These are phyloP conservation scores for Hydractinia echinata DNA, from an alignment of 30 jellyfish, hydroid and myxozoan species.

Conservation along the genomic window DNA sequence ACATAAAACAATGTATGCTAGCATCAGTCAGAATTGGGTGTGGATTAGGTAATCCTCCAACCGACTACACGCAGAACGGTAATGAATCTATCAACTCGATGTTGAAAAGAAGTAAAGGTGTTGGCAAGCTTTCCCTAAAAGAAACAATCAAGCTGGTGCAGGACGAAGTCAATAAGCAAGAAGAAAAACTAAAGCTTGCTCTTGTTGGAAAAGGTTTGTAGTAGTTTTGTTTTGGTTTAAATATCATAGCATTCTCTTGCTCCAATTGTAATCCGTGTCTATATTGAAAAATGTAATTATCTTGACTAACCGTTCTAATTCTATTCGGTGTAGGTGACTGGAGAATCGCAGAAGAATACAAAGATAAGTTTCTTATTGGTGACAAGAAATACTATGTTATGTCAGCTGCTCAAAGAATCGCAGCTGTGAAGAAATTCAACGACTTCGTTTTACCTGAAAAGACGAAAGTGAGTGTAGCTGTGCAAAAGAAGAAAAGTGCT, in stretches of 20 bases:
- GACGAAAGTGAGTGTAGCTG: too few relatives aligned
- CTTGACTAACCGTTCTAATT: too few relatives aligned
- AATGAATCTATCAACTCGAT: constrained; percentile 26
- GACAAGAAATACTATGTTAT: background rate
- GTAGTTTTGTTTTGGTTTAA: background rate
- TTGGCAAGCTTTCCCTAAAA: constrained; percentile 19
- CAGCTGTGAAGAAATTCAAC: too few relatives aligned
- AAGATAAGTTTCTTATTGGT: background rate
- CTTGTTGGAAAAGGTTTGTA: background rate
- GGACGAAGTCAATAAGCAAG: constrained; percentile 30
- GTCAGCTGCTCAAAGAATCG: too few relatives aligned
- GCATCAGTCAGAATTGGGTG: constrained; percentile 21
- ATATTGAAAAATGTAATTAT: too few relatives aligned
- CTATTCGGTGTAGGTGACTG: background rate
- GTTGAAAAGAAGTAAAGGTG: background rate
- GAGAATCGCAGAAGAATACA: background rate
- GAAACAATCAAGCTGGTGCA: constrained; percentile 36
- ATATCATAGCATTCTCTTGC: background rate
- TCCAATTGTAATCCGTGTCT: too few relatives aligned
- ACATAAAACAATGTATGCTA: constrained; percentile 30
- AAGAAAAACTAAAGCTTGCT: constrained; percentile 4
- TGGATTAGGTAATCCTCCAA: constrained; percentile 49
- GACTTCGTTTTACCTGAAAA: too few relatives aligned
- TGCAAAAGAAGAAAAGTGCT: too few relatives aligned
- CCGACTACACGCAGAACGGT: background rate